A percentile compares a stretch with the other conserved stretches of the same genome.
These are phyloP conservation scores for Bugulina stolonifera DNA, from an alignment of 2,888 invertebrate species.

Conservation along the genomic window DNA sequence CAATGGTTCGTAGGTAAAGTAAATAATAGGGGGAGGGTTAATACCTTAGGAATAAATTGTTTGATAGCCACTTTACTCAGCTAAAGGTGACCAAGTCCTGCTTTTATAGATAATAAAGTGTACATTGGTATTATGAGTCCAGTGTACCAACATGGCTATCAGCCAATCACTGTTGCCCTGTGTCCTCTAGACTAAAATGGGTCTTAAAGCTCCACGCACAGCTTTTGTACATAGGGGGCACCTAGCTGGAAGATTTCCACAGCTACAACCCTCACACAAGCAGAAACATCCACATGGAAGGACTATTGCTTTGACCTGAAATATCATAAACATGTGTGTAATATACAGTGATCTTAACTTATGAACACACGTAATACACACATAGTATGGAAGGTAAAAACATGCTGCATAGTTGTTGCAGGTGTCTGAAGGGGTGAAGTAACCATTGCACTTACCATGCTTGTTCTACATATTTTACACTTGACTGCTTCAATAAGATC, in stretches of 20 bases:
- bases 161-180: too few relatives aligned
- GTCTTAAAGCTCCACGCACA: constrained; percentile 2
- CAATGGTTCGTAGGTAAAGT: too few relatives aligned
- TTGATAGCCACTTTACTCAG: too few relatives aligned
- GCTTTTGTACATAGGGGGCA: not conserved
- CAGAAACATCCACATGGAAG: constrained; percentile 22
- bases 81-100: too few relatives aligned
- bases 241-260: not conserved
- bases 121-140: too few relatives aligned
- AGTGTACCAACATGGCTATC: too few relatives aligned
- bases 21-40: too few relatives aligned
- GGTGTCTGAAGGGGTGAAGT: not conserved
- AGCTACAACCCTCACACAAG: not conserved
- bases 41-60: too few relatives aligned
- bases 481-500: not conserved
- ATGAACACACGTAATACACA: too few relatives aligned
- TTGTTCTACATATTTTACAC: not conserved
- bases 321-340: too few relatives aligned
- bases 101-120: too few relatives aligned
- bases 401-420: not conserved
- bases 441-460: not conserved
- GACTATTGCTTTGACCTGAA: not conserved
- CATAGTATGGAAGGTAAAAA: not conserved
- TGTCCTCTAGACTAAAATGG: too few relatives aligned
- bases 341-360: not conserved